phyloP scores from a whole-genome alignment of 2,888 invertebrate species.

The Augiades crinisus region DNA sequence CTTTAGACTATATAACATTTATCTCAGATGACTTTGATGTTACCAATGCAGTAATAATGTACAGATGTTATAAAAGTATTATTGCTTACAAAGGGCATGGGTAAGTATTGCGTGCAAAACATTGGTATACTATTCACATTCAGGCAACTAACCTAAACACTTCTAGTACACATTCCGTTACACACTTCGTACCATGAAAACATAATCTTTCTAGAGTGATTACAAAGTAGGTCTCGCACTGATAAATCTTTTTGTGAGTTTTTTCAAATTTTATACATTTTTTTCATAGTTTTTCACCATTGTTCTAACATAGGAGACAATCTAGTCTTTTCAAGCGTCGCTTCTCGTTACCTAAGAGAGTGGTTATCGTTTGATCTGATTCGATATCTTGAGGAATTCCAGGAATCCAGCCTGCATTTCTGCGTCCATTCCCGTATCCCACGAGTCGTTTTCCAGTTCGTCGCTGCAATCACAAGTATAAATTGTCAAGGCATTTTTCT shows the following conservation, averaged over 20 bases:
- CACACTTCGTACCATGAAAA: conserved; percentile 23
- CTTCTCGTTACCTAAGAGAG: conserved; percentile 35
- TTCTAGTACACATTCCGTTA: not conserved
- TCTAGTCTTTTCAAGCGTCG: conserved; percentile 57
- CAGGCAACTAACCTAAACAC: conserved; percentile 28
- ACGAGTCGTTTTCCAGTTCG: conserved; percentile 73
- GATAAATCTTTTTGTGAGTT: conserved; percentile 65
- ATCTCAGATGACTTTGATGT: not conserved
- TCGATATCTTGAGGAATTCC: conserved; percentile 77
- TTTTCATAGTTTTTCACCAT: conserved; percentile 58
- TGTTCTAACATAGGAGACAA: conserved; percentile 47
- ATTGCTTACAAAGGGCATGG: conserved; percentile 12
- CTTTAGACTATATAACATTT: conserved; percentile 51
- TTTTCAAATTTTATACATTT: conserved; percentile 63
- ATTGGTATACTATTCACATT: not conserved
- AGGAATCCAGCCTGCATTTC: conserved; percentile 78
- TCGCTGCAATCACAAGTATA: conserved; percentile 48
- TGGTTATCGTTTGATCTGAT: conserved; percentile 79
- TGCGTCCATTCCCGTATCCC: conserved; percentile 78
- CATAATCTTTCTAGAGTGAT: conserved; percentile 39
- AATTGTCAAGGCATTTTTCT: too few relatives aligned
- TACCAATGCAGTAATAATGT: not conserved
- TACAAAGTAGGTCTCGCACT: conserved; percentile 43
- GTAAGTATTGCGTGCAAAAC: conserved; percentile 20
- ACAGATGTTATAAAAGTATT: conserved; percentile 12